Percentiles rank a stretch among this genome's conserved stretches.
phyloP scores from a whole-genome alignment of 2,113 vertebrate genomes.

The Struthidea cinerea region DNA sequence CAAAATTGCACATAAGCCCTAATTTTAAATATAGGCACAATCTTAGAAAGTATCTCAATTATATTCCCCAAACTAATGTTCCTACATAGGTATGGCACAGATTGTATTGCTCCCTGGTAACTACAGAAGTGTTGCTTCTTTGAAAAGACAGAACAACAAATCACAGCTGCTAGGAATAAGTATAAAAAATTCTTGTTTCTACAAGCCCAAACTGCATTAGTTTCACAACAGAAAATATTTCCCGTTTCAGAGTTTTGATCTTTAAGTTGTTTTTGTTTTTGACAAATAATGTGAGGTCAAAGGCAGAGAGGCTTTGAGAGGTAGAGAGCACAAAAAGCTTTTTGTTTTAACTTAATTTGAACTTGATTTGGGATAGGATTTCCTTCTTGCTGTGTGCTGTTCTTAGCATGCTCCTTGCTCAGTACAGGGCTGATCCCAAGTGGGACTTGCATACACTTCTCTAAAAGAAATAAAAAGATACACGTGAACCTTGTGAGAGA shows the following conservation, averaged over 20 bases:
- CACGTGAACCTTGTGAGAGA: neutral
- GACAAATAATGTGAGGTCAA: neutral
- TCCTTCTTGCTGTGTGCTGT: neutral
- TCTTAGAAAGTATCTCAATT: neutral
- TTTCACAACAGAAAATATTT: neutral
- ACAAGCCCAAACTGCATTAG: neutral
- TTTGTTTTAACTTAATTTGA: neutral
- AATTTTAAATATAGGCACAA: neutral
- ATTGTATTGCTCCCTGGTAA: neutral
- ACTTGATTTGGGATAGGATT: neutral
- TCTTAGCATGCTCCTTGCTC: neutral
- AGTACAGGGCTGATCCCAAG: neutral
- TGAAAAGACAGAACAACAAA: neutral
- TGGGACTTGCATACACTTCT: neutral
- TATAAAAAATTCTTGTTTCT: neutral
- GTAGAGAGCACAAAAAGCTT: neutral
- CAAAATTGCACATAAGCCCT: neutral
- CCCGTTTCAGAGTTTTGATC: neutral
- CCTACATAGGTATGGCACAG: neutral
- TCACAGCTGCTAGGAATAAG: neutral
- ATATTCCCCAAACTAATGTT: neutral
- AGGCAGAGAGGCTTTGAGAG: neutral
- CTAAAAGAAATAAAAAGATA: neutral
- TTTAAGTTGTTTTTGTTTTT: neutral
- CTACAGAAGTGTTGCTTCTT: neutral